Conservation (phyloP, 2,113 vertebrate genomes). For the Sylvicapra grimmia region DNA sequence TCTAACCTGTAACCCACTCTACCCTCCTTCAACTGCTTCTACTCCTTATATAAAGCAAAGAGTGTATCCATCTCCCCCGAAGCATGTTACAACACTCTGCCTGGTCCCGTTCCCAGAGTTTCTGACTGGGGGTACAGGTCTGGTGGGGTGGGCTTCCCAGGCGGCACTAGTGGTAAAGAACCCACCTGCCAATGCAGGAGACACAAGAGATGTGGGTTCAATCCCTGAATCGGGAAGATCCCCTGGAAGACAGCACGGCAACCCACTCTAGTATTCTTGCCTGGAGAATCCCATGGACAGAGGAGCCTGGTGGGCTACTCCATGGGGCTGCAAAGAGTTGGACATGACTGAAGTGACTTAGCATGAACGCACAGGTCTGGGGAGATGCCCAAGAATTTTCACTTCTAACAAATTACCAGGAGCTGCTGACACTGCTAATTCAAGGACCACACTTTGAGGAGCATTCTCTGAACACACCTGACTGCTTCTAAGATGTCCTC, state of each 20-base stretch:
- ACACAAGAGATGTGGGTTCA: background rate
- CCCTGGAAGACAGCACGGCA: background rate
- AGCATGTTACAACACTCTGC: no score
- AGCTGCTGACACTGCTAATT: background rate
- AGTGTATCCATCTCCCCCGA: accelerated
- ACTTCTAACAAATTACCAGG: background rate
- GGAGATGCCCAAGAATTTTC: background rate
- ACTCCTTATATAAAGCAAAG: background rate
- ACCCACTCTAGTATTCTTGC: background rate
- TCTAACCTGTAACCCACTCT: background rate
- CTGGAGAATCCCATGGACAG: background rate
- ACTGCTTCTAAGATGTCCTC: background rate
- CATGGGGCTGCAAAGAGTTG: background rate
- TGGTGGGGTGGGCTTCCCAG: background rate
- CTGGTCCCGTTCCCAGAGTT: accelerated
- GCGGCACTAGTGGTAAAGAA: background rate
- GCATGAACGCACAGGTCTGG: background rate
- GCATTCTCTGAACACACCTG: background rate
- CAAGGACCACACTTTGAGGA: background rate
- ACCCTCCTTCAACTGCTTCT: background rate
- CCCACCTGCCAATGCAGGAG: background rate
- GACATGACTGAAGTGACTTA: background rate
- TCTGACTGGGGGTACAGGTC: background rate
- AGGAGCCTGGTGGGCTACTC: background rate
- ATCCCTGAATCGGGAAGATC: background rate